phyloP scores from a whole-genome alignment of 2,113 vertebrate species.

The Lophochroa leadbeateri region DNA sequence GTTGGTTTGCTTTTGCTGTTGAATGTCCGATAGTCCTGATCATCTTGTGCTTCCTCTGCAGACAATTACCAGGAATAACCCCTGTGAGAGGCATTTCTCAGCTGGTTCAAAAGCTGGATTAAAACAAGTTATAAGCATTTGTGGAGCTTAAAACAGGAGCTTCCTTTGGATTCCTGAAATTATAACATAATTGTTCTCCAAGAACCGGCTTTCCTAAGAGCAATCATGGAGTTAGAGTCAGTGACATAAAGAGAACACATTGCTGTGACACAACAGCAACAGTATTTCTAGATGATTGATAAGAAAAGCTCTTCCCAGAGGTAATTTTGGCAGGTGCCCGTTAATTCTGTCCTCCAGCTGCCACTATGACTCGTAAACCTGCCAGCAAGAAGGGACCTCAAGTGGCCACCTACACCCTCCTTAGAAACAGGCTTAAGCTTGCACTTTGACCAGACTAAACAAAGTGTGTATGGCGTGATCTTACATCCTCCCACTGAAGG shows the following conservation, averaged over 20 bases:
- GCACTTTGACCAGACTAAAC: not conserved
- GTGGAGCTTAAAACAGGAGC: not conserved
- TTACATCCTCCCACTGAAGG: not conserved
- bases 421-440: not conserved
- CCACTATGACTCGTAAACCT: constrained; percentile 31
- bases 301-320: not conserved
- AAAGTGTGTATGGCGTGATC: not conserved
- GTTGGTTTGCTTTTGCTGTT: not conserved
- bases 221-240: not conserved
- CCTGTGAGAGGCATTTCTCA: not conserved
- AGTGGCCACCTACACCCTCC: not conserved
- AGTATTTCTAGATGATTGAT: constrained; percentile 38
- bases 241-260: not conserved
- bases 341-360: constrained; percentile 23
- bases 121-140: not conserved
- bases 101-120: not conserved
- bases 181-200: not conserved
- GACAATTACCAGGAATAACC: not conserved
- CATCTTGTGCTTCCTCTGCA: not conserved
- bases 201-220: not conserved
- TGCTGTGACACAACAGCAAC: not conserved
- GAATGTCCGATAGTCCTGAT: not conserved
- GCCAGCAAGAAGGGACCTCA: not conserved
- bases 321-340: not conserved
- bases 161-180: not conserved